Percentiles rank a stretch among this genome's conserved stretches.
These are phyloP conservation scores for Sericinus montela DNA, from an alignment of 2,888 invertebrate genomes.

Conservation along the genomic window DNA sequence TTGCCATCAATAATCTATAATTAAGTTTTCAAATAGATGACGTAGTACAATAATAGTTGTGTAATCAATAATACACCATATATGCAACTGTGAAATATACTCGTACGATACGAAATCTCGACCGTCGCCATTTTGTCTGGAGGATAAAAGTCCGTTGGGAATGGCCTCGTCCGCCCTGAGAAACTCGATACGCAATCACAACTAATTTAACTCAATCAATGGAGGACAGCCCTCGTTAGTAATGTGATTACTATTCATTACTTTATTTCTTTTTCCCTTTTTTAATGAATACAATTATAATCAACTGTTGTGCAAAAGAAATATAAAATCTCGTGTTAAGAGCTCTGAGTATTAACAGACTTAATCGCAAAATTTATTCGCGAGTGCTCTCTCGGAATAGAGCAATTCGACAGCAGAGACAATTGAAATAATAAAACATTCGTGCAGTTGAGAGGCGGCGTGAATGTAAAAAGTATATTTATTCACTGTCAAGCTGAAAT, in stretches of 20 bases:
- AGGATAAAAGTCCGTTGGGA: constrained; percentile 28
- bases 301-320: constrained; percentile 6
- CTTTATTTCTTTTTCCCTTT: constrained; percentile 24
- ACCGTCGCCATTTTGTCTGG: constrained; percentile 39
- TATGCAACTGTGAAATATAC: too few species aligned
- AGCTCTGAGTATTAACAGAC: constrained; percentile 40
- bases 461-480: constrained; percentile 34
- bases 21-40: too few species aligned
- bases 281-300: constrained; percentile 17
- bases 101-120: constrained; percentile 9
- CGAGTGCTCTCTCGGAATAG: constrained; percentile 60
- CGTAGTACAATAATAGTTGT: too few species aligned
- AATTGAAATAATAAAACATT: constrained; percentile 72
- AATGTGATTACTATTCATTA: constrained; percentile 46
- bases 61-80: too few species aligned
- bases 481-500: constrained; percentile 34
- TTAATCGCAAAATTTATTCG: constrained; percentile 55
- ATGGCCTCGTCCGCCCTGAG: constrained; percentile 37
- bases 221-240: constrained; percentile 32
- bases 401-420: constrained; percentile 71
- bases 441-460: constrained; percentile 29
- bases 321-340: neutral
- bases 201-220: constrained; percentile 63
- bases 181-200: constrained; percentile 58
- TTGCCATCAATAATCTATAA: too few species aligned